A percentile compares a stretch with the other conserved stretches of the same genome.
phyloP scores from a whole-genome alignment of 2,113 vertebrate species.

The Pongo pygmaeus region DNA sequence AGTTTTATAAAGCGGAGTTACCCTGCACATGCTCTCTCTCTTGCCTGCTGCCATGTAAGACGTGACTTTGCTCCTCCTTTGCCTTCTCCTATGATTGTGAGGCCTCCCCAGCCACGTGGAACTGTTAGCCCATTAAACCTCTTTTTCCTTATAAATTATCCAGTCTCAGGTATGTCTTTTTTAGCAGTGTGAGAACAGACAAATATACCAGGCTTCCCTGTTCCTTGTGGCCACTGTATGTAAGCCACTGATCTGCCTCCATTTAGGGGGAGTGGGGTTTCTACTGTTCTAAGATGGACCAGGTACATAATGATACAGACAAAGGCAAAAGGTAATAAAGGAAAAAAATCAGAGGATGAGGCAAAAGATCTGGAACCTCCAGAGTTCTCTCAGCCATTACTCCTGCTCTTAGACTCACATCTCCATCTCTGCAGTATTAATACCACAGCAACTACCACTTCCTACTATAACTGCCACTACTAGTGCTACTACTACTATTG shows the following conservation, averaged over 20 bases:
- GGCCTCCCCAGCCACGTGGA: too few relatives aligned
- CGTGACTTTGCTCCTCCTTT: too few relatives aligned
- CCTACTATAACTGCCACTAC: accelerated
- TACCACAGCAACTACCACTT: background rate
- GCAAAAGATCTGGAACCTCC: background rate
- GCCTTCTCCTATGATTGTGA: too few relatives aligned
- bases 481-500: background rate
- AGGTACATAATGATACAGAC: background rate
- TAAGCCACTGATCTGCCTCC: background rate
- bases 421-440: background rate
- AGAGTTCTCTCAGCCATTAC: background rate
- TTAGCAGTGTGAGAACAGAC: too few relatives aligned
- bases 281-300: background rate
- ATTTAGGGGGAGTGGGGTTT: background rate
- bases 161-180: too few relatives aligned
- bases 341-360: background rate
- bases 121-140: too few relatives aligned
- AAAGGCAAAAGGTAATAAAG: background rate
- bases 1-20: too few relatives aligned
- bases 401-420: background rate
- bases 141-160: too few relatives aligned
- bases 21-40: too few relatives aligned
- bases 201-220: background rate
- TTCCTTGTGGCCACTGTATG: background rate
- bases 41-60: too few relatives aligned